phyloP scores from a whole-genome alignment of 1,140 invertebrate genomes.

The Neodiprion lecontei region DNA sequence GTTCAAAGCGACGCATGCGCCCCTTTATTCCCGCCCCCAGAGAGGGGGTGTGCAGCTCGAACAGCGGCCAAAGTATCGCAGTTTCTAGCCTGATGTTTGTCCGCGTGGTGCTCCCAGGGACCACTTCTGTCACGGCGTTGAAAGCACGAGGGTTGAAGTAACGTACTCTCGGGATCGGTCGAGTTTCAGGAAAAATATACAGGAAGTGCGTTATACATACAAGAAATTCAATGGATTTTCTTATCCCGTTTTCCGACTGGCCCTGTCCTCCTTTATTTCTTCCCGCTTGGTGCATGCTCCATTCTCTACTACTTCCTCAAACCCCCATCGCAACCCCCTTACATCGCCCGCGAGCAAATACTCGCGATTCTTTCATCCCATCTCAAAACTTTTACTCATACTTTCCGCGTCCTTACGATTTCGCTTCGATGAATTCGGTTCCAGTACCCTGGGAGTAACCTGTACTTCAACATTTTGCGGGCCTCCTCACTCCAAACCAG shows the following conservation, averaged over 20 bases:
- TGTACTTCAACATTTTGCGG: too few relatives aligned
- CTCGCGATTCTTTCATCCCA: too few relatives aligned
- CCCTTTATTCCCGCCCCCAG: slow-evolving; percentile 30
- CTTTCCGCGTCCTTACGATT: neutral
- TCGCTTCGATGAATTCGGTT: neutral
- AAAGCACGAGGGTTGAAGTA: slow-evolving; percentile 37
- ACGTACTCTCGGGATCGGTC: neutral
- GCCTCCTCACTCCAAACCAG: too few relatives aligned
- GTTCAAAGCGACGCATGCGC: slow-evolving; percentile 60
- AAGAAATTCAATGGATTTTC: too few relatives aligned
- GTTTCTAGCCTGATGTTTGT: slow-evolving; percentile 62
- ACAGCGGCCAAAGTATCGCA: slow-evolving; percentile 55
- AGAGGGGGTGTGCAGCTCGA: slow-evolving; percentile 50
- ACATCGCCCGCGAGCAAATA: too few relatives aligned
- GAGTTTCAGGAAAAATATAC: neutral
- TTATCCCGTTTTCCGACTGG: neutral
- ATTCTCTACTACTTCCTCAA: too few relatives aligned
- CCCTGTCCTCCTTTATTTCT: too few relatives aligned
- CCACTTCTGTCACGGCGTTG: slow-evolving; percentile 23
- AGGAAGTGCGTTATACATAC: too few relatives aligned
- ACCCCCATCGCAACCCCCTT: too few relatives aligned
- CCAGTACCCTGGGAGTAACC: neutral
- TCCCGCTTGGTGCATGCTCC: too few relatives aligned
- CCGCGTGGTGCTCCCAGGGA: slow-evolving; percentile 55
- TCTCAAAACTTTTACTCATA: neutral